Percentiles rank a stretch among this genome's conserved stretches.
phyloP scores from a whole-genome alignment of 2,113 vertebrate genomes.

The Stegastes partitus region DNA sequence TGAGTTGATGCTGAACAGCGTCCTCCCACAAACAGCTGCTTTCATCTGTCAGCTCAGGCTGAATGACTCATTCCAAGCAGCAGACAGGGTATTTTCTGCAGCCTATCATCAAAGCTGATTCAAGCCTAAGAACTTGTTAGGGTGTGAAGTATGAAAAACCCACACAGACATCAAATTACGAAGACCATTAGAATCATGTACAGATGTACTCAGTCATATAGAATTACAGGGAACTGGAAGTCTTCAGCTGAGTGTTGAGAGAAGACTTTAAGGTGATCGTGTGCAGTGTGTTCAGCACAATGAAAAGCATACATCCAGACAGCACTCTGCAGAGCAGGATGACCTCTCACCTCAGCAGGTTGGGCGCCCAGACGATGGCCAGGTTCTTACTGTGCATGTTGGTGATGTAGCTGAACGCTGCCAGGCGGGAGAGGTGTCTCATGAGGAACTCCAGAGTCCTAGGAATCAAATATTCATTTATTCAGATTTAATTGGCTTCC shows the following conservation, averaged over 20 bases:
- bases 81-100: not conserved
- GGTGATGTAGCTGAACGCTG: slow-evolving; percentile 97
- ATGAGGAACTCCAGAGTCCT: slow-evolving; percentile 99
- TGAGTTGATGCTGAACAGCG: too few species aligned
- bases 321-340: not conserved
- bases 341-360: slow-evolving; percentile 90
- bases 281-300: not conserved
- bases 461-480: slow-evolving; percentile 66
- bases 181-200: not conserved
- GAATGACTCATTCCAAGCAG: slow-evolving; percentile 23
- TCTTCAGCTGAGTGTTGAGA: not conserved
- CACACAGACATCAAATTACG: not conserved
- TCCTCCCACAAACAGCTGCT: too few species aligned
- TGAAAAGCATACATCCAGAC: not conserved
- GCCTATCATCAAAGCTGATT: not conserved
- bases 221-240: not conserved
- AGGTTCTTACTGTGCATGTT: slow-evolving; percentile 99
- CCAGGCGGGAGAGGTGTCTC: slow-evolving; percentile 94
- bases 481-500: slow-evolving; percentile 26
- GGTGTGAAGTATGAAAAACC: not conserved
- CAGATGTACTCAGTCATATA: too few species aligned
- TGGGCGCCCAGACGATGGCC: slow-evolving; percentile 98
- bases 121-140: not conserved
- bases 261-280: not conserved
- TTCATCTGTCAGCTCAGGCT: not conserved